These are phyloP conservation scores for Paraplagusia blochii DNA, from an alignment of 2,113 vertebrate genomes.

Conservation along the genomic window DNA sequence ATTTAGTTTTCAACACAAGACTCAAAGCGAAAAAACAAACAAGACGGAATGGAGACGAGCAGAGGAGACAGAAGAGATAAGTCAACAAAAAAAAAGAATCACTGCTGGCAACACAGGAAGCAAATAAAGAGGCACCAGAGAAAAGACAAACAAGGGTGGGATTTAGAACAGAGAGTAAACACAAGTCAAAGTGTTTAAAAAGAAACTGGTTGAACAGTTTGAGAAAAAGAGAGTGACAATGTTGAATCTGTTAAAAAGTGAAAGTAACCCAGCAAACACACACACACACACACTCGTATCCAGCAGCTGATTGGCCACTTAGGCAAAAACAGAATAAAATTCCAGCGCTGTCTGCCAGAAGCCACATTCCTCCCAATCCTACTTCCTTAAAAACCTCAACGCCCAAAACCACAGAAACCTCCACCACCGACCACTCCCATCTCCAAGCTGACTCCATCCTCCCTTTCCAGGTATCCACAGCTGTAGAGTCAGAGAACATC, in stretches of 20 bases:
- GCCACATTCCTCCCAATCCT: slow-evolving; percentile 67
- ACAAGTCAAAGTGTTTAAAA: too few species aligned
- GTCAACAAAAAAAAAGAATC: too few species aligned
- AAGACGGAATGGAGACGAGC: too few species aligned
- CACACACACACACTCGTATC: background rate
- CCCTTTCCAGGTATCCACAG: slow-evolving; percentile 38
- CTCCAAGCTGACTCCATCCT: background rate
- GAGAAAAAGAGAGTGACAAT: too few species aligned
- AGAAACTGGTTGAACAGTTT: too few species aligned
- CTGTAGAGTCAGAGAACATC: background rate
- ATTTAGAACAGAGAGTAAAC: too few species aligned
- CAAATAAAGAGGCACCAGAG: too few species aligned
- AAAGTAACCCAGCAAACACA: background rate
- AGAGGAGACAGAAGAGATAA: too few species aligned
- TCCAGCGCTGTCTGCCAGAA: slow-evolving; percentile 42
- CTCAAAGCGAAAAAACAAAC: too few species aligned
- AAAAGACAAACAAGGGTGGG: too few species aligned
- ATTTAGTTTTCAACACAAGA: too few species aligned
- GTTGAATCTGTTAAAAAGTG: background rate
- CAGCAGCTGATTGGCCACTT: background rate
- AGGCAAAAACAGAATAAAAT: slow-evolving; percentile 3
- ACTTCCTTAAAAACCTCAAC: slow-evolving; percentile 61
- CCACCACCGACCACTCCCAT: background rate
- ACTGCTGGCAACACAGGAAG: too few species aligned
- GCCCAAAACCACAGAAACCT: slow-evolving; percentile 33